Percentiles rank a stretch among this genome's conserved stretches.
These are phyloP conservation scores for Onchidella celtica DNA, from an alignment of 2,888 invertebrate species.

Conservation along the genomic window DNA sequence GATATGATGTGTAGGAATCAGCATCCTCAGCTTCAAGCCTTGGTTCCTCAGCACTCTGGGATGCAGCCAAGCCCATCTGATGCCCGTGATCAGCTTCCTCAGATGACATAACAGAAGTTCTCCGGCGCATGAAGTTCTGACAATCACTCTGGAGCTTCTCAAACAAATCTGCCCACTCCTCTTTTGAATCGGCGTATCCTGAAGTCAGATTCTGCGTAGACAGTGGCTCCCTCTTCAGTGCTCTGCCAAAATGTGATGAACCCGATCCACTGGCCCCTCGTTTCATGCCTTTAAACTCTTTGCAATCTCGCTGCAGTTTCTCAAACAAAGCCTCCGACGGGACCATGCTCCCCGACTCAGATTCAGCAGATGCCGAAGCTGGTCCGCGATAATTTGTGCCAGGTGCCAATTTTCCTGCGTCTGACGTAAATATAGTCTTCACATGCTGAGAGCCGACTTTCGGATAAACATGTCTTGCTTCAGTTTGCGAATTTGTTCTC, in stretches of 20 bases:
- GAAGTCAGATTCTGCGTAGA: neutral
- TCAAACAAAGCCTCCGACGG: neutral
- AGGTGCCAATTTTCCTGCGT: neutral
- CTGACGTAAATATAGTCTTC: neutral
- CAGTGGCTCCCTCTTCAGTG: neutral
- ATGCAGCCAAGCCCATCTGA: neutral
- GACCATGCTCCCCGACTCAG: no score
- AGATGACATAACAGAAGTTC: neutral
- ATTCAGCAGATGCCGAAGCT: neutral
- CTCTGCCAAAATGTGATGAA: neutral
- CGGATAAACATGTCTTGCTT: neutral
- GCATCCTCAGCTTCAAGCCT: neutral
- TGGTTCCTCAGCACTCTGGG: neutral
- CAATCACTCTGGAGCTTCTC: neutral
- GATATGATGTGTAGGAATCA: neutral
- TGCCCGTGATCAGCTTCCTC: neutral
- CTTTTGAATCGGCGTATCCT: neutral
- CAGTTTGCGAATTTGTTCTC: neutral
- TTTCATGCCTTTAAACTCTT: neutral
- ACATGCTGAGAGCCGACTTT: neutral
- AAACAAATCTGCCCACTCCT: neutral
- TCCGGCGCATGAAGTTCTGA: neutral
- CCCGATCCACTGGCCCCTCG: neutral
- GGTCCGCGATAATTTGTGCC: neutral
- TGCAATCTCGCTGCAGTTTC: neutral